phyloP scores from a whole-genome alignment of 2,888 invertebrate genomes.

The Pseudococcus longispinus region DNA sequence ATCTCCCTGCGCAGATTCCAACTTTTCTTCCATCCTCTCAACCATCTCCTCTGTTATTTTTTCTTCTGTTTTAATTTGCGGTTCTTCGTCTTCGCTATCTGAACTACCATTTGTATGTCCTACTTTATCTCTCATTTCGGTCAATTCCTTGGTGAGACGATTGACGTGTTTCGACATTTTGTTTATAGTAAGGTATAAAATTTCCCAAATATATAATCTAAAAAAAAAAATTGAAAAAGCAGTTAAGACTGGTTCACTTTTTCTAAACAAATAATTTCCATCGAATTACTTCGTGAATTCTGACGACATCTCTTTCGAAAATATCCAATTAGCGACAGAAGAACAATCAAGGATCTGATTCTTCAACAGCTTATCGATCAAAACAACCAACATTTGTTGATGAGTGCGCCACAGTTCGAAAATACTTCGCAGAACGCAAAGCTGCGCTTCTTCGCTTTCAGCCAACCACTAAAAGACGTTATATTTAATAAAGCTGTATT shows the following conservation, averaged over 20 bases:
- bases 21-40: slow-evolving; percentile 92
- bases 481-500: slow-evolving; percentile 1
- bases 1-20: slow-evolving; percentile 93
- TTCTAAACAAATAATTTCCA: not conserved
- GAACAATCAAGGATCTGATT: slow-evolving; percentile 97
- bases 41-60: slow-evolving; percentile 83
- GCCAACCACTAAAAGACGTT: slow-evolving; percentile 75
- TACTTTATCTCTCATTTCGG: slow-evolving; percentile 81
- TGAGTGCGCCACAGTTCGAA: slow-evolving; percentile 96
- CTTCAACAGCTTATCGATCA: slow-evolving; percentile 96
- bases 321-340: slow-evolving; percentile 97
- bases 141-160: slow-evolving; percentile 72
- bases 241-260: not conserved
- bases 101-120: slow-evolving; percentile 83
- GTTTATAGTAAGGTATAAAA: slow-evolving; percentile 91
- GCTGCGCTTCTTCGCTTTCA: slow-evolving; percentile 94
- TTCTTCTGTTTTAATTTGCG: slow-evolving; percentile 65
- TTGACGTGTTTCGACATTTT: slow-evolving; percentile 96
- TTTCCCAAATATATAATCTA: slow-evolving; percentile 95
- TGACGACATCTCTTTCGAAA: slow-evolving; percentile 89
- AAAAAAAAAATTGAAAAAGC: slow-evolving; percentile 55
- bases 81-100: slow-evolving; percentile 74
- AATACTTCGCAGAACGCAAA: slow-evolving; percentile 88
- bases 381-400: slow-evolving; percentile 95
- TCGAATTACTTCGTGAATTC: slow-evolving; percentile 79